A percentile compares a stretch with the other conserved stretches of the same genome.
Conservation (phyloP, 2,888 invertebrate genomes). For the Philereme transversata region DNA sequence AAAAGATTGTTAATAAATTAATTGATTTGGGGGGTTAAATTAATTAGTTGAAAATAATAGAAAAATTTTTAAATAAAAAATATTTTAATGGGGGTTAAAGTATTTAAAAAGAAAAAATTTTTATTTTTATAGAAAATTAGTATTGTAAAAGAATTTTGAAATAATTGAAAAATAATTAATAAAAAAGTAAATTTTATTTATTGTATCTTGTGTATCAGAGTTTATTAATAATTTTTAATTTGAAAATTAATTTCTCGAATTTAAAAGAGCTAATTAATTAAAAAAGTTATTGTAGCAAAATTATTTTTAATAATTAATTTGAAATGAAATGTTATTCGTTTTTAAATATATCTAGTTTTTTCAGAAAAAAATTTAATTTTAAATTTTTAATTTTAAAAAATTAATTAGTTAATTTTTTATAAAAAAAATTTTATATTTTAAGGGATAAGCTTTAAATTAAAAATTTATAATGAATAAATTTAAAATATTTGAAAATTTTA, state of each 20-base stretch:
- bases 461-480: slow-evolving; percentile 75
- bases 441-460: slow-evolving; percentile 85
- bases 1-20: slow-evolving; percentile 77
- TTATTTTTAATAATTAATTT: slow-evolving; percentile 85
- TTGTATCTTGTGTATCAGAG: slow-evolving; percentile 90
- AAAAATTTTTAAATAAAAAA: slow-evolving; percentile 69
- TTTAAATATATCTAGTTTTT: slow-evolving; percentile 88
- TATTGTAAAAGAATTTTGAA: slow-evolving; percentile 84
- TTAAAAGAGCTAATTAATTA: slow-evolving; percentile 85
- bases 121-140: slow-evolving; percentile 81
- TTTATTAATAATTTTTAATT: slow-evolving; percentile 80
- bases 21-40: slow-evolving; percentile 67
- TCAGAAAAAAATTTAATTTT: slow-evolving; percentile 82
- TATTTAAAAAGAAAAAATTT: slow-evolving; percentile 80
- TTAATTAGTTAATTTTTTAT: slow-evolving; percentile 51
- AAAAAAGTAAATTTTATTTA: slow-evolving; percentile 83
- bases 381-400: slow-evolving; percentile 76
- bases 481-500: slow-evolving; percentile 70
- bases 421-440: slow-evolving; percentile 74
- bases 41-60: slow-evolving; percentile 69
- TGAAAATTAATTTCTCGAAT: slow-evolving; percentile 82
- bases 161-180: slow-evolving; percentile 74
- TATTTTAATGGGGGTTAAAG: slow-evolving; percentile 68
- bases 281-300: slow-evolving; percentile 83
- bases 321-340: slow-evolving; percentile 87